Conservation (phyloP, 2,113 vertebrate species). For the Shinisaurus crocodilurus region DNA sequence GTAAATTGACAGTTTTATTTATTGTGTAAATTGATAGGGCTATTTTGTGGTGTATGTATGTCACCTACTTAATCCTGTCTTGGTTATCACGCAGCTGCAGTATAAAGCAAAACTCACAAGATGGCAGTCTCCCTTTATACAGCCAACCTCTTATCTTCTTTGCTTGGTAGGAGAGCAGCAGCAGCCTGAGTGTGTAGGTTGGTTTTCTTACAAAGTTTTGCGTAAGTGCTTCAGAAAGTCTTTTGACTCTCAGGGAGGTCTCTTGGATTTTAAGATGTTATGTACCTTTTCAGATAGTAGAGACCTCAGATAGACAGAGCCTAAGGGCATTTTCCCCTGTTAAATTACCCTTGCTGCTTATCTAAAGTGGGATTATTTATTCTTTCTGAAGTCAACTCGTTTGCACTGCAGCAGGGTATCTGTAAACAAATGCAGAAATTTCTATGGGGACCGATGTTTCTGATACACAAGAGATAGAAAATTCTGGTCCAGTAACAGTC, state of each 20-base stretch:
- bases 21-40: too few species aligned
- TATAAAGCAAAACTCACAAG: neutral
- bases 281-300: neutral
- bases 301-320: neutral
- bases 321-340: neutral
- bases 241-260: neutral
- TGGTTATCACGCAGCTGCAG: neutral
- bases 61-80: neutral
- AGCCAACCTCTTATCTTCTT: neutral
- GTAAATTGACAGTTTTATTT: too few species aligned
- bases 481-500: neutral
- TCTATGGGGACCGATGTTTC: neutral
- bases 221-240: neutral
- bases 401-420: neutral
- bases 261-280: neutral
- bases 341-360: slow-evolving; percentile 1
- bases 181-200: neutral
- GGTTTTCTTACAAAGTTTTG: neutral
- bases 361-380: neutral
- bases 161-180: neutral
- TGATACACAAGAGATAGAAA: neutral
- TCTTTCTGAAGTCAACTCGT: neutral
- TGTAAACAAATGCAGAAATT: slow-evolving; percentile 5
- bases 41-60: neutral
- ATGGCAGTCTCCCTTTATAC: neutral